Percentiles rank a stretch among this genome's conserved stretches.
Conservation (phyloP, 2,113 vertebrate genomes). For the Jaculus jaculus region DNA sequence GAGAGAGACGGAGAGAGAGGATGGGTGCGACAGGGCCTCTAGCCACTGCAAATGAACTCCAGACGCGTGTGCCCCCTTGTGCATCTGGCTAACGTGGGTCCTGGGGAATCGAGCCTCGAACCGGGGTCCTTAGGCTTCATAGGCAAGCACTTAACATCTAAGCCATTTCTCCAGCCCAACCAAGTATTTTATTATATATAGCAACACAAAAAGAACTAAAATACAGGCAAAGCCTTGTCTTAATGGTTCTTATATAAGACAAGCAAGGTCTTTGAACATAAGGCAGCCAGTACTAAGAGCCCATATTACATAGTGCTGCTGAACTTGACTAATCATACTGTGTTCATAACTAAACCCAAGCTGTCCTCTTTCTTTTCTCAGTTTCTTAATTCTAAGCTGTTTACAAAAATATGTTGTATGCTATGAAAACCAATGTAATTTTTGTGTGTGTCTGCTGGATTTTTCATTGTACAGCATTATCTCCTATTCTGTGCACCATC, state of each 20-base stretch:
- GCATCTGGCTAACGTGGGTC: too few species aligned
- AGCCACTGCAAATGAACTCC: too few species aligned
- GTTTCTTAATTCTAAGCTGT: not conserved
- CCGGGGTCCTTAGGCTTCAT: too few species aligned
- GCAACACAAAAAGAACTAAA: not conserved
- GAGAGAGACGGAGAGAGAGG: too few species aligned
- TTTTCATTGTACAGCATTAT: not conserved
- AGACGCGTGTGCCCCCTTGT: too few species aligned
- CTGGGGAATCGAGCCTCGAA: too few species aligned
- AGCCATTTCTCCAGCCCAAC: too few species aligned
- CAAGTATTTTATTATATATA: too few species aligned
- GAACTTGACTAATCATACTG: not conserved
- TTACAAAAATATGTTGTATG: not conserved
- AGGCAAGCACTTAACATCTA: too few species aligned
- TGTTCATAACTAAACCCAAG: not conserved
- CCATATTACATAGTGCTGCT: not conserved
- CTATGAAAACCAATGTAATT: conserved; percentile 5
- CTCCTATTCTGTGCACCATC: not conserved
- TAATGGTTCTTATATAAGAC: not conserved
- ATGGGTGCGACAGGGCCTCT: too few species aligned
- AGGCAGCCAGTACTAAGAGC: not conserved
- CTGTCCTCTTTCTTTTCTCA: not conserved
- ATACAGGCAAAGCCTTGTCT: not conserved
- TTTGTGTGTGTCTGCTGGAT: not conserved
- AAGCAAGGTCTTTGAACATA: not conserved